Evolutionary conservation across 2,113 vertebrate genomes (phyloP), one percentile per base, ranked within the genome.

Genomic region (Lepus americanus): DNA sequence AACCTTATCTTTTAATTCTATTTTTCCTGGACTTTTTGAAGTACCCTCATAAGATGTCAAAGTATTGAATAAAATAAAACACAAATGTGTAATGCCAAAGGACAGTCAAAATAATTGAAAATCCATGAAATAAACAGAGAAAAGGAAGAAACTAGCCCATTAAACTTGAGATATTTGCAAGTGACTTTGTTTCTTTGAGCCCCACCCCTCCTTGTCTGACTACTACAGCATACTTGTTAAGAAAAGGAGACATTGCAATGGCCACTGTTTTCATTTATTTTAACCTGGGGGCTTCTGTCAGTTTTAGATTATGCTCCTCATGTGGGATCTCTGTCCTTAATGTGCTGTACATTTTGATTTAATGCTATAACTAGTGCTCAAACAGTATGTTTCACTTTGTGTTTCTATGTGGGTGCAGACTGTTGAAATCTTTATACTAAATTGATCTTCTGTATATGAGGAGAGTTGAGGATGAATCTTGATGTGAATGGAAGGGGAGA

Each of bases 281-380:
- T 87, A 73, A 83, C 22, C 14, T 33, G 27, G 11, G 13, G 87
- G 33, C 89, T 90, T 70, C 69, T 19, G 5, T 59, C n/a, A 44
- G 23, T 69, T 92, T 64, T 77, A 92, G 78, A 93, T 51, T 70
- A 55, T n/a, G n/a, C n/a, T n/a, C n/a, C n/a, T n/a, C n/a, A n/a
- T n/a, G n/a, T n/a, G n/a, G n/a, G n/a, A n/a, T n/a, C n/a, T n/a
- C n/a, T n/a, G n/a, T n/a, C n/a, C n/a, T n/a, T n/a, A n/a, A n/a
- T n/a, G n/a, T n/a, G n/a, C n/a, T n/a, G n/a, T n/a, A n/a, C n/a
- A n/a, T n/a, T n/a, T n/a, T n/a, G n/a, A n/a, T n/a, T n/a, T n/a
- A n/a, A n/a, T n/a, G n/a, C n/a, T n/a, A n/a, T n/a, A n/a, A n/a
- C n/a, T n/a, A n/a, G n/a, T n/a, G n/a, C n/a, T n/a, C n/a, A n/a